Percentiles rank a stretch among this genome's conserved stretches.
These are phyloP conservation scores for Syrista parreyssii DNA, from an alignment of 2,888 invertebrate genomes.

Conservation along the genomic window DNA sequence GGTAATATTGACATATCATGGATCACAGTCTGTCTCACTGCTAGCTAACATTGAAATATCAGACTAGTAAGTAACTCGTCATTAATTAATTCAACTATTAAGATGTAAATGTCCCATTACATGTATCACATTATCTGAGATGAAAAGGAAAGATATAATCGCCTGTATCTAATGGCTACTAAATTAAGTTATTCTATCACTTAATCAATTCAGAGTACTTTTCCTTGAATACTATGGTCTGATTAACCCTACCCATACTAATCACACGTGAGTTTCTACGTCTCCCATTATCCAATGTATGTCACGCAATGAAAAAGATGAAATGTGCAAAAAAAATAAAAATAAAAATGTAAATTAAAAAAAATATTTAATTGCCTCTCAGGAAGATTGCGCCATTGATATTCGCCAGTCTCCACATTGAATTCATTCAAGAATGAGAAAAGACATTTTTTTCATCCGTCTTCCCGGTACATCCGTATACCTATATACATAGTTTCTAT, in stretches of 20 bases:
- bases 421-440: not conserved
- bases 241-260: not conserved
- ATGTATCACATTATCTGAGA: not conserved
- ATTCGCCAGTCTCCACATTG: not conserved
- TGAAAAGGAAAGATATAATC: not conserved
- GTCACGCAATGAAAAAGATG: not conserved
- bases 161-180: not conserved
- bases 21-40: conserved; percentile 52
- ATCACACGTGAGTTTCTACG: not conserved
- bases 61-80: conserved; percentile 42
- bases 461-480: no score
- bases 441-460: not conserved
- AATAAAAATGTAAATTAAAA: not conserved
- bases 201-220: not conserved
- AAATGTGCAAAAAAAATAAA: not conserved
- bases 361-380: not conserved
- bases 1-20: not conserved
- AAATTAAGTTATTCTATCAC: not conserved
- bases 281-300: not conserved
- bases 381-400: not conserved
- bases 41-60: conserved; percentile 50
- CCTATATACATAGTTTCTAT: no score
- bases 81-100: conserved; percentile 28
- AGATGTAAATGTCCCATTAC: not conserved
- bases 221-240: not conserved